Percentiles rank a stretch among this genome's conserved stretches.
Evolutionary conservation across 2,888 invertebrate genomes (phyloP).

Genomic region (Sphaeridia pumilis): DNA sequence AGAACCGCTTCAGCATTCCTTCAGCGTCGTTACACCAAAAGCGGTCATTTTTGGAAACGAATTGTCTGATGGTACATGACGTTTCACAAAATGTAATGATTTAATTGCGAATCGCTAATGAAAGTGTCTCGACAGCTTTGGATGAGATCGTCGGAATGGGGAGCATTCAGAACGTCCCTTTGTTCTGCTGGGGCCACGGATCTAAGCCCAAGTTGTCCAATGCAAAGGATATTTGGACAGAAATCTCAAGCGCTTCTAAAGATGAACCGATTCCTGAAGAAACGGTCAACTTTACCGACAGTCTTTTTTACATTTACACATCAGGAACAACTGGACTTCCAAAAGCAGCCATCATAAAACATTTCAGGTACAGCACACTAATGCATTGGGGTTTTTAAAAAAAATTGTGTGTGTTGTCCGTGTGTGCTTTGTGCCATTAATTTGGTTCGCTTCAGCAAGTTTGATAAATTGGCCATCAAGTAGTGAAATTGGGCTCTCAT

Average conservation of each 20-base stretch:
- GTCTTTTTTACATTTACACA: conserved; percentile 88
- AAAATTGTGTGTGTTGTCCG: too few species aligned
- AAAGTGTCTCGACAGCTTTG: conserved; percentile 16
- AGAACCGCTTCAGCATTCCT: conserved; percentile 71
- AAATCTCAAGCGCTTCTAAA: conserved; percentile 12
- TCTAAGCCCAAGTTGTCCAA: conserved; percentile 12
- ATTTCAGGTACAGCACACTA: conserved; percentile 24
- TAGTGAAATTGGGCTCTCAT: too few species aligned
- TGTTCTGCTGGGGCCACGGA: conserved; percentile 23
- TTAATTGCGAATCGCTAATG: too few species aligned
- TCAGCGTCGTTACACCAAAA: conserved; percentile 72
- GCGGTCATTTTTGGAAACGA: conserved; percentile 69
- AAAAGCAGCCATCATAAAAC: conserved; percentile 33
- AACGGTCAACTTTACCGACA: conserved; percentile 56
- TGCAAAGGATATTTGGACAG: conserved; percentile 20
- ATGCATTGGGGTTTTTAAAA: too few species aligned
- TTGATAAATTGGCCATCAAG: too few species aligned
- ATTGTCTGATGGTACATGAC: conserved; percentile 54
- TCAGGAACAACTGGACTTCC: conserved; percentile 85
- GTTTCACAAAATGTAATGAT: too few species aligned
- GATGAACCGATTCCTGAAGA: conserved; percentile 15
- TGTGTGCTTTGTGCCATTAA: too few species aligned
- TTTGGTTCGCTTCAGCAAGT: too few species aligned
- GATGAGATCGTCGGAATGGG: conserved; percentile 20
- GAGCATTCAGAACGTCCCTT: conserved; percentile 16